phyloP scores from a whole-genome alignment of 2,888 invertebrate species.

The Megaustenia siamemsis region DNA sequence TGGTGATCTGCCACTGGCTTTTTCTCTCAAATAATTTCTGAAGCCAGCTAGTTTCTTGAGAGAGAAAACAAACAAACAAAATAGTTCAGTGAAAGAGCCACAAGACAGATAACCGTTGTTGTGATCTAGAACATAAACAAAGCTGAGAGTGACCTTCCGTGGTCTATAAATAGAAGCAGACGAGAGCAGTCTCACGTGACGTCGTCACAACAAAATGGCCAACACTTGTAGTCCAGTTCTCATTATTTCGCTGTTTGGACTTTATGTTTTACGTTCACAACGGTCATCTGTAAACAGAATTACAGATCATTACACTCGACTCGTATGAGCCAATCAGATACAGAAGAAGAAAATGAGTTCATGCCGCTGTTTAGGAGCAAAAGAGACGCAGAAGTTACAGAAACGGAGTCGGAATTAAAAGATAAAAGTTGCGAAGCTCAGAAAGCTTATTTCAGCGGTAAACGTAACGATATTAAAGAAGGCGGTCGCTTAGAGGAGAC shows the following conservation, averaged over 20 bases:
- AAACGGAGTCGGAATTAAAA: constrained; percentile 10
- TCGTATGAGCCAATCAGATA: not conserved
- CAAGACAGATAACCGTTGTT: not conserved
- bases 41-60: too few species aligned
- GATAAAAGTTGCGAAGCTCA: constrained; percentile 21
- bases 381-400: constrained; percentile 5
- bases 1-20: too few species aligned
- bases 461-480: not conserved
- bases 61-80: not conserved
- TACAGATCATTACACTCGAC: not conserved
- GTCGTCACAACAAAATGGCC: constrained; percentile 1
- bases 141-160: not conserved
- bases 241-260: not conserved
- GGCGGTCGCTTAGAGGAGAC: constrained; percentile 49
- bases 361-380: not conserved
- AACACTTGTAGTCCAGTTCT: not conserved
- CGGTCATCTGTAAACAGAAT: not conserved
- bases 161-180: not conserved
- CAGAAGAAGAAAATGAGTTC: not conserved
- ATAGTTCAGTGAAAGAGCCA: not conserved
- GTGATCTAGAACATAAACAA: not conserved
- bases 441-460: constrained; percentile 17
- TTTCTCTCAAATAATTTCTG: too few species aligned
- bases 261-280: not conserved
- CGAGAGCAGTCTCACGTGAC: constrained; percentile 18